These are phyloP conservation scores for Lethenteron reissneri DNA, from an alignment of 2,113 vertebrate genomes.

Conservation along the genomic window DNA sequence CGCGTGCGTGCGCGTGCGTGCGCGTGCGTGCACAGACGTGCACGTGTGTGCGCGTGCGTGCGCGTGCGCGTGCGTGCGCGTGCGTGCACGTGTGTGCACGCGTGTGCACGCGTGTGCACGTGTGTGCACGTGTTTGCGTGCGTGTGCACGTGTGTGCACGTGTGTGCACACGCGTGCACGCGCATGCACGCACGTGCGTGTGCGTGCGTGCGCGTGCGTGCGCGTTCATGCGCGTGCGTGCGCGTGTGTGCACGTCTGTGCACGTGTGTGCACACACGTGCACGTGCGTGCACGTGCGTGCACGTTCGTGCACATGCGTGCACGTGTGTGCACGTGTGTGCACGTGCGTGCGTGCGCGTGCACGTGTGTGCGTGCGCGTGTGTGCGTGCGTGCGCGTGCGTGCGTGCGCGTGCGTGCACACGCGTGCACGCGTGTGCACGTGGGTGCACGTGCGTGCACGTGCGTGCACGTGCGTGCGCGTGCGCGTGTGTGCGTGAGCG, in stretches of 20 bases:
- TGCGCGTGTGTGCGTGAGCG: too few species aligned
- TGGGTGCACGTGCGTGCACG: constrained; percentile 4
- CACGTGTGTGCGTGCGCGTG: background rate
- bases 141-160: background rate
- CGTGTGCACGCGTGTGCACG: too few species aligned
- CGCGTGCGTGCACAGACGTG: too few species aligned
- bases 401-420: background rate
- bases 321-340: background rate
- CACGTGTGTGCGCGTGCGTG: too few species aligned
- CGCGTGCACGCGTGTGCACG: too few species aligned
- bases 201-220: background rate
- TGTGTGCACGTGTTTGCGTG: background rate
- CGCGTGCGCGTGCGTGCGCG: too few species aligned
- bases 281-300: background rate
- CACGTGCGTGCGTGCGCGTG: background rate
- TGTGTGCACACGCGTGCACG: background rate
- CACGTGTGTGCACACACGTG: background rate
- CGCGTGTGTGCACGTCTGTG: background rate
- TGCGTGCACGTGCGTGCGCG: too few species aligned
- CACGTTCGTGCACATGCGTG: background rate
- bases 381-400: constrained; percentile 3
- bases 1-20: too few species aligned
- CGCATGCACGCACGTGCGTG: background rate
- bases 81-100: too few species aligned
- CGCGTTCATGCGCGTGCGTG: background rate